A percentile compares a stretch with the other conserved stretches of the same genome.
Evolutionary conservation across 1,140 invertebrate genomes (phyloP).

Genomic region (Euwallacea fornicatus): DNA sequence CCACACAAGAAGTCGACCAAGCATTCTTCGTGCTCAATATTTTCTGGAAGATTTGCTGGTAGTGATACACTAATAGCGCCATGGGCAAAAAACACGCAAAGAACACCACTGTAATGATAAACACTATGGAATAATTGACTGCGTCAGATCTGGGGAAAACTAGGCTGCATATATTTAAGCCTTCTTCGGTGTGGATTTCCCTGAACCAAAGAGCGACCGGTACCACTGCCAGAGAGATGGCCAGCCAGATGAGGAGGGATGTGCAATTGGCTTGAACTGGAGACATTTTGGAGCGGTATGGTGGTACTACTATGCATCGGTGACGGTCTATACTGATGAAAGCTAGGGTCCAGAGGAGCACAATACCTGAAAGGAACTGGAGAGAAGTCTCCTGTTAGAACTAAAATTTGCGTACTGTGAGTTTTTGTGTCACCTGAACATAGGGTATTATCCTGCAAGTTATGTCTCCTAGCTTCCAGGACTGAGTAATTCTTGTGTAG

Average conservation of each 20-base stretch:
- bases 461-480: constrained; percentile 60
- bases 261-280: constrained; percentile 53
- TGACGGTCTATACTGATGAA: constrained; percentile 63
- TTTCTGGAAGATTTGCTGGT: constrained; percentile 62
- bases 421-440: constrained; percentile 56
- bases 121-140: constrained; percentile 58
- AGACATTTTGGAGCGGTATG: constrained; percentile 60
- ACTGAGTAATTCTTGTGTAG: constrained; percentile 56
- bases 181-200: constrained; percentile 44
- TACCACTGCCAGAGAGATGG: constrained; percentile 57
- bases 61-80: constrained; percentile 60
- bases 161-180: constrained; percentile 58
- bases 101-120: constrained; percentile 59
- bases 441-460: constrained; percentile 61
- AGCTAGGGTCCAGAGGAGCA: constrained; percentile 63
- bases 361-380: constrained; percentile 64
- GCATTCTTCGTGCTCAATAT: constrained; percentile 58
- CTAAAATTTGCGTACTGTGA: not conserved
- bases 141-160: constrained; percentile 58
- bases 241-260: constrained; percentile 56
- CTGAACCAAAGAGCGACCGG: constrained; percentile 61
- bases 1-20: constrained; percentile 58
- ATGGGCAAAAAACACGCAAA: constrained; percentile 61
- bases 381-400: constrained; percentile 38
- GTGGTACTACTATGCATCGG: constrained; percentile 60